Evolutionary conservation across 1,140 invertebrate genomes (phyloP).

Genomic region (Heliconius hermathena): DNA sequence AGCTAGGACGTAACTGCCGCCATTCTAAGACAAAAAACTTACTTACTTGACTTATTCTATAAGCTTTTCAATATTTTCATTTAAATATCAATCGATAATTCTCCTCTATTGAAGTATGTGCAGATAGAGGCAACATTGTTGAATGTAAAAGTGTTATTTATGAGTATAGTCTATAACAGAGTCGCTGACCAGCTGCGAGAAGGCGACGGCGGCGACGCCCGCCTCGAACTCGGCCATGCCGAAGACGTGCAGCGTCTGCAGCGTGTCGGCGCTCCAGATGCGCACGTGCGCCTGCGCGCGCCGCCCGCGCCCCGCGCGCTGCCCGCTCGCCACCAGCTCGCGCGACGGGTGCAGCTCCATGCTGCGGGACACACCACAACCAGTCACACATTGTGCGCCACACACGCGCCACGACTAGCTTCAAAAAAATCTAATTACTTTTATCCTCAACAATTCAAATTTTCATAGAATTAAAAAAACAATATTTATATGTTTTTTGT

Average conservation of each 20-base stretch:
- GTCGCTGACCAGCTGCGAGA: constrained; percentile 89
- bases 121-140: too few species aligned
- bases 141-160: too few species aligned
- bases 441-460: too few species aligned
- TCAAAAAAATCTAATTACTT: too few species aligned
- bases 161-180: neutral
- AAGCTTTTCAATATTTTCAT: too few species aligned
- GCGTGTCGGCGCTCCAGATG: constrained; percentile 96
- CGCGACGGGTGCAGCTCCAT: constrained; percentile 95
- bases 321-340: constrained; percentile 95
- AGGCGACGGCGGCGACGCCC: constrained; percentile 93
- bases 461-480: too few species aligned
- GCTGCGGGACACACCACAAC: constrained; percentile 66
- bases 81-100: too few species aligned
- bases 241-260: constrained; percentile 95
- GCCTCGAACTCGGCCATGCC: constrained; percentile 95
- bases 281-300: constrained; percentile 95
- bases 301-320: constrained; percentile 89
- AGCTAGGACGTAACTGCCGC: constrained; percentile 93
- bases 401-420: too few species aligned
- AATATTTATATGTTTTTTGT: too few species aligned
- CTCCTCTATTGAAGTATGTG: too few species aligned
- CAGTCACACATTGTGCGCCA: too few species aligned
- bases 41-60: too few species aligned
- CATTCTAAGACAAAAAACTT: constrained; percentile 84